phyloP scores from a whole-genome alignment of 1,140 invertebrate species.

The Papilio helenus region DNA sequence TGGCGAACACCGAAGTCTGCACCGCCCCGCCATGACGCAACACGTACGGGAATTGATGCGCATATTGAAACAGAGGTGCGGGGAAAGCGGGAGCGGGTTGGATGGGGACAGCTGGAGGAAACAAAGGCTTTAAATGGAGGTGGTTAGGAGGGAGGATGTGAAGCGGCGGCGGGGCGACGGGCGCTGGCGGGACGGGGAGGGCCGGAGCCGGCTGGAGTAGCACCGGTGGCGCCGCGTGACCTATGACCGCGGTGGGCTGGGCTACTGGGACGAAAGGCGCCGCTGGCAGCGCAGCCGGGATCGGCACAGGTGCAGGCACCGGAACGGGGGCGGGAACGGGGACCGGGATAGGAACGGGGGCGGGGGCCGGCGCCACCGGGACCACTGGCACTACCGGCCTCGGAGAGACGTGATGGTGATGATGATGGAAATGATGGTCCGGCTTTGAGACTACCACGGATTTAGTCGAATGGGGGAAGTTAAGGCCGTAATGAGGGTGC shows the following conservation, averaged over 20 bases:
- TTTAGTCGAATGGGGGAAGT: conserved; percentile 68
- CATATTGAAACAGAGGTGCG: conserved; percentile 51
- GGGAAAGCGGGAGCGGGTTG: conserved; percentile 51
- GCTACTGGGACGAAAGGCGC: conserved; percentile 50
- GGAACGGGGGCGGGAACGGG: conserved; percentile 50
- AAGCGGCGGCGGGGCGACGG: conserved; percentile 46
- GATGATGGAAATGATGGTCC: conserved; percentile 73
- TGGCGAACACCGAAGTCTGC: conserved; percentile 76
- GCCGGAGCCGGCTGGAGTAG: conserved; percentile 52
- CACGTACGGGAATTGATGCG: conserved; percentile 63
- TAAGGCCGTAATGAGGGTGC: conserved; percentile 70
- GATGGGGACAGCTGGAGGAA: conserved; percentile 48
- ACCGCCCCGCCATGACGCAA: conserved; percentile 75
- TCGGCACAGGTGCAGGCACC: conserved; percentile 40
- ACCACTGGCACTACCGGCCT: conserved; percentile 64
- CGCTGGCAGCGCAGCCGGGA: conserved; percentile 42
- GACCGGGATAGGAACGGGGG: conserved; percentile 50
- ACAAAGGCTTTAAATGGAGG: conserved; percentile 44
- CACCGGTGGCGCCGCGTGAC: conserved; percentile 49
- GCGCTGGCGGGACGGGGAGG: no score
- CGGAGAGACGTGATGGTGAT: conserved; percentile 72
- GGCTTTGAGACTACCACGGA: conserved; percentile 61
- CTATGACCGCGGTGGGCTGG: conserved; percentile 54
- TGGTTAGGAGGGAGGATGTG: conserved; percentile 46
- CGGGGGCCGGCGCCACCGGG: conserved; percentile 50